A percentile compares a stretch with the other conserved stretches of the same genome.
Evolutionary conservation across 2,888 invertebrate species (phyloP).

Genomic region (Cheilosia vernalis): DNA sequence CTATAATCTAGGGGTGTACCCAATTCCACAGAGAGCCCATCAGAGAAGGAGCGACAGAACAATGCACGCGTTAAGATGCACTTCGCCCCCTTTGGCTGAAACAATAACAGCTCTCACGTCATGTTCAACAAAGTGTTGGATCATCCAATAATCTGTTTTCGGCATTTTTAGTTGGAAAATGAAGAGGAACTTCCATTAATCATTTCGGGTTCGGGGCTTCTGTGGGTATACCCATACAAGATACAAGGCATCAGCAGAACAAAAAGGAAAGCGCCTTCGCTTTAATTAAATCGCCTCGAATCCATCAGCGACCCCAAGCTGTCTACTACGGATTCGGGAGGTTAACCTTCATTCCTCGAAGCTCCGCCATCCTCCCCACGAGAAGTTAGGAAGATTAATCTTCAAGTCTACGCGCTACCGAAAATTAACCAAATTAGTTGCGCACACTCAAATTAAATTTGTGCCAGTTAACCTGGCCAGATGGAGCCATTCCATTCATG

Average conservation of each 20-base stretch:
- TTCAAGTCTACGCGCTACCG: slow-evolving; percentile 78
- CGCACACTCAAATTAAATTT: slow-evolving; percentile 67
- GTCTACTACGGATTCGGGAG: slow-evolving; percentile 52
- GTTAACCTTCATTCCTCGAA: slow-evolving; percentile 30
- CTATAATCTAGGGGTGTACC: slow-evolving; percentile 69
- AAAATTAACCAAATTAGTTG: slow-evolving; percentile 79
- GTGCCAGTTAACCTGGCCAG: slow-evolving; percentile 47
- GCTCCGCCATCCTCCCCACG: slow-evolving; percentile 29
- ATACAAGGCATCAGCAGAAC: not conserved
- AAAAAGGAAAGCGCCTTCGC: slow-evolving; percentile 63
- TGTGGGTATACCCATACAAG: slow-evolving; percentile 57
- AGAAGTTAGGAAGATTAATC: slow-evolving; percentile 44
- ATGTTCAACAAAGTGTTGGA: slow-evolving; percentile 74
- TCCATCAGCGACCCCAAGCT: slow-evolving; percentile 70
- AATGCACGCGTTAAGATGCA: slow-evolving; percentile 70
- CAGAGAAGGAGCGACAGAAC: slow-evolving; percentile 23
- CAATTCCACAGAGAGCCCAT: slow-evolving; percentile 19
- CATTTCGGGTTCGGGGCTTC: slow-evolving; percentile 62
- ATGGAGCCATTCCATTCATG: slow-evolving; percentile 15
- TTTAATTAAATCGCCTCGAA: slow-evolving; percentile 72
- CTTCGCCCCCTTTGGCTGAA: slow-evolving; percentile 64
- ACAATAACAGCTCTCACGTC: slow-evolving; percentile 73
- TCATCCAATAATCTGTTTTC: slow-evolving; percentile 74
- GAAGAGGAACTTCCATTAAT: slow-evolving; percentile 74
- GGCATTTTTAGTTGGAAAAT: slow-evolving; percentile 38